Evolutionary conservation across 2,113 vertebrate genomes (phyloP).

Genomic region (Chunga burmeisteri): DNA sequence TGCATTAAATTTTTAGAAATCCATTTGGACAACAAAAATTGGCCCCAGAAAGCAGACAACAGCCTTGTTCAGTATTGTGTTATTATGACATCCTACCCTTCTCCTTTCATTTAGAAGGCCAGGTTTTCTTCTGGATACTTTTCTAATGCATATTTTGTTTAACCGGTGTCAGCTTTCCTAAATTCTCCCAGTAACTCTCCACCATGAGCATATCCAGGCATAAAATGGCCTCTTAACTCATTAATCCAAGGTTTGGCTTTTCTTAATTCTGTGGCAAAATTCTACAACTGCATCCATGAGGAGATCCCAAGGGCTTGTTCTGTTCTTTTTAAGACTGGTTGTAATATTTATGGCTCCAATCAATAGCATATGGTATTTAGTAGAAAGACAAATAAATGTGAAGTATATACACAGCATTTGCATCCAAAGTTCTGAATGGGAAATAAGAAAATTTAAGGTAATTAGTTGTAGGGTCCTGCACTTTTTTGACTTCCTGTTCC

Average conservation of each 20-base stretch:
- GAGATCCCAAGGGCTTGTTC: background rate
- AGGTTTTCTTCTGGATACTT: background rate
- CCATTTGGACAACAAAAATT: background rate
- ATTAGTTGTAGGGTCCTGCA: background rate
- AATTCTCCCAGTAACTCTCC: background rate
- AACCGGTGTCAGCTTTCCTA: background rate
- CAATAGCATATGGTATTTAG: background rate
- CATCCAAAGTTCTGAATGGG: background rate
- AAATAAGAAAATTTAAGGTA: background rate
- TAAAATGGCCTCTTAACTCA: background rate
- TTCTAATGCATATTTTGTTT: background rate
- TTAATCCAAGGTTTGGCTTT: background rate
- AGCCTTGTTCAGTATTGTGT: background rate
- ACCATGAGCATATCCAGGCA: background rate
- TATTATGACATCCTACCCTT: background rate
- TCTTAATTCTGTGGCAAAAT: background rate
- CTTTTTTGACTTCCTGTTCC: background rate
- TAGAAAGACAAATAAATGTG: background rate
- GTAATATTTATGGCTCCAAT: background rate
- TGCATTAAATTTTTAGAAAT: background rate
- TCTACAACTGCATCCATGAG: background rate
- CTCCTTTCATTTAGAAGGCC: background rate
- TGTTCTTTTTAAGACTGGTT: background rate
- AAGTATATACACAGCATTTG: background rate
- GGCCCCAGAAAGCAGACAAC: background rate